Conservation (phyloP, 2,888 invertebrate species). For the Synanthedon andrenaeformis region DNA sequence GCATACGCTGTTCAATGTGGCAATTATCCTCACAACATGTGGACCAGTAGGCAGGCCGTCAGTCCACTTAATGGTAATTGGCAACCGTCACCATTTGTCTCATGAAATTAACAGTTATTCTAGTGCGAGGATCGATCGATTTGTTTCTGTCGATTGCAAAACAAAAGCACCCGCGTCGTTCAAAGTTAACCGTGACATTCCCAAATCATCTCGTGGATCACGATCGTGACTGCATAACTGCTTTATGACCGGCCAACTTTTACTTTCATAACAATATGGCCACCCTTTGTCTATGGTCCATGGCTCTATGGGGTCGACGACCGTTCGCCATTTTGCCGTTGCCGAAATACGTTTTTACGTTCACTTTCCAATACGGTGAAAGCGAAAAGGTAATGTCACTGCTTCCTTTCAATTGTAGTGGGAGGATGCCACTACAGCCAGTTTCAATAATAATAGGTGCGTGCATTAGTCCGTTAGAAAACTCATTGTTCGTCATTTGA, state of each 20-base stretch:
- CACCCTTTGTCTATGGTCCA: constrained; percentile 61
- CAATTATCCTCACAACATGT: too few species aligned
- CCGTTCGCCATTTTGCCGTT: constrained; percentile 54
- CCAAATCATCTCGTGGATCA: constrained; percentile 59
- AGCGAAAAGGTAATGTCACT: constrained; percentile 68
- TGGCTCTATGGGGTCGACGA: constrained; percentile 50
- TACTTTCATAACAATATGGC: constrained; percentile 59
- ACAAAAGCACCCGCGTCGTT: constrained; percentile 20
- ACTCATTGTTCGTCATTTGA: constrained; percentile 37
- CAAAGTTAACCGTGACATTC: constrained; percentile 61
- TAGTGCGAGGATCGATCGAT: too few species aligned
- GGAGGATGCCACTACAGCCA: constrained; percentile 38
- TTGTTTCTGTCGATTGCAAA: constrained; percentile 22
- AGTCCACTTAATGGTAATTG: too few species aligned
- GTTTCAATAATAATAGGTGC: constrained; percentile 50
- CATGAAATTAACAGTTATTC: too few species aligned
- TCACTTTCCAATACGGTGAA: constrained; percentile 70
- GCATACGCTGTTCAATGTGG: too few species aligned
- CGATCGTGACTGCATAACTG: constrained; percentile 43
- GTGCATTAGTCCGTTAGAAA: constrained; percentile 33
- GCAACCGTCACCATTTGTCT: too few species aligned
- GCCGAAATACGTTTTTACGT: constrained; percentile 69
- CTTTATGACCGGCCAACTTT: constrained; percentile 38
- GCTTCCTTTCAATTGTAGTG: constrained; percentile 66
- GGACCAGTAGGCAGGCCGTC: too few species aligned